phyloP scores from a whole-genome alignment of 1,140 invertebrate genomes.

The Bombus waltoni region DNA sequence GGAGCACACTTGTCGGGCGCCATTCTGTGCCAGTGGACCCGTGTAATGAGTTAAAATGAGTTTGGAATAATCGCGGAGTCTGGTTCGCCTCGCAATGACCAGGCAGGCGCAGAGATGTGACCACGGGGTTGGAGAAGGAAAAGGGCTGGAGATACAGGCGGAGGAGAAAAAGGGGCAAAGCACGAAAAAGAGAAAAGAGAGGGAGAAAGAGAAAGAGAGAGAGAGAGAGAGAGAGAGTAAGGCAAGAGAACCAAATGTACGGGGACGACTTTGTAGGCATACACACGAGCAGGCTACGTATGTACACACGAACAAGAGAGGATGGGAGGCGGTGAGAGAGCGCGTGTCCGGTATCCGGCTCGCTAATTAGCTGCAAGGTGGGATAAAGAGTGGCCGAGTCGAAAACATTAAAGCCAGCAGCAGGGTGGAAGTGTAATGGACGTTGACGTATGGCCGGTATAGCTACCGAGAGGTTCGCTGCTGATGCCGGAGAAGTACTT shows the following conservation, averaged over 20 bases:
- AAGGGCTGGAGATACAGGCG: constrained; percentile 37
- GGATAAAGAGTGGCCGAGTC: constrained; percentile 75
- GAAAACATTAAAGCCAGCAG: constrained; percentile 74
- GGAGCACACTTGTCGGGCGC: constrained; percentile 59
- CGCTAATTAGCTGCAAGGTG: constrained; percentile 77
- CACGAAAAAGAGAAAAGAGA: constrained; percentile 36
- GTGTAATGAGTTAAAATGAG: constrained; percentile 77
- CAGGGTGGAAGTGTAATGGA: constrained; percentile 69
- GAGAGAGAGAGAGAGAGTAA: constrained; percentile 44
- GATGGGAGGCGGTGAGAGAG: constrained; percentile 43
- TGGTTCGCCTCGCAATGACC: constrained; percentile 56
- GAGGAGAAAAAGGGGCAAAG: constrained; percentile 14
- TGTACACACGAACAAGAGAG: constrained; percentile 26
- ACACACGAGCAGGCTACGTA: constrained; percentile 27
- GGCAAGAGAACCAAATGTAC: constrained; percentile 39
- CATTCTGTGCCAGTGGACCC: constrained; percentile 64
- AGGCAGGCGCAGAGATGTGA: constrained; percentile 54
- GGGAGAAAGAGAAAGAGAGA: constrained; percentile 58
- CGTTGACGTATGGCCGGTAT: constrained; percentile 73
- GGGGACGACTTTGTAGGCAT: constrained; percentile 62
- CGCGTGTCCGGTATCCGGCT: constrained; percentile 73
- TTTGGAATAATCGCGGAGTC: constrained; percentile 76
- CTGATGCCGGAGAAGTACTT: constrained; percentile 62
- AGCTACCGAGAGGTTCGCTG: constrained; percentile 63
- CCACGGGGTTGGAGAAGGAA: constrained; percentile 37